Evolutionary conservation across 2,113 vertebrate species (phyloP), one percentile per base, ranked within the genome.

Genomic region (Nothocercus julius): DNA sequence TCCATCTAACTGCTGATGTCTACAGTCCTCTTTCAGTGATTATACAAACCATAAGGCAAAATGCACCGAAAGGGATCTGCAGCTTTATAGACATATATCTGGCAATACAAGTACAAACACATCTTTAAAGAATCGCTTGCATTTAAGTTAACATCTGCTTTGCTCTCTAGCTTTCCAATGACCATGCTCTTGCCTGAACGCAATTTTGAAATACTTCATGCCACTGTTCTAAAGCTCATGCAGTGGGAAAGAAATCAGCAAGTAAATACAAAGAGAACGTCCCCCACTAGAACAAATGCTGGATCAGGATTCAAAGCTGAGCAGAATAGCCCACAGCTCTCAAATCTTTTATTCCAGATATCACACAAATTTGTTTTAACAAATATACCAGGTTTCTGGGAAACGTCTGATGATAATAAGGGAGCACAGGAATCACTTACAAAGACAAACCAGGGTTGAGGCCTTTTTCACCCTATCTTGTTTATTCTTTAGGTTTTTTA

Each of bases 1-100:
- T 77, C 88, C 92, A 82, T 36, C 25, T 62, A 64, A 66, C 92
- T 87, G 85, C 88, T 87, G 73, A 90, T 74, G 20, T 54, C 64
- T 66, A 69, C 69, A 13, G 7, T 61, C 15, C 90, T 68, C 80
- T 81, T 81, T 62, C 82, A 81, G 73, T 9, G n/a, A 82, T 30
- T 8, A 36, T 2, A 44, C 49, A 56, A 89, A 69, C 28, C 44
- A 3, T 3, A 22, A 72, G 85, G 72, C 64, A 75, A 90, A 90
- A 84, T 0, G 56, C 15, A 38, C 49, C 79, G 59, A 63, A 36
- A 74, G 72, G 49, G 32, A 75, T 86, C 53, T 83, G 82, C 27
- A 21, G 61, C 74, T 82, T n/a, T 12, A 25, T 5, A 89, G 69
- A 27, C 74, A 30, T 9, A 75, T 69, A 90, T 64, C 49, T 58